Evolutionary conservation across 2,888 invertebrate species (phyloP).

Genomic region (Cyclophora albipunctata): DNA sequence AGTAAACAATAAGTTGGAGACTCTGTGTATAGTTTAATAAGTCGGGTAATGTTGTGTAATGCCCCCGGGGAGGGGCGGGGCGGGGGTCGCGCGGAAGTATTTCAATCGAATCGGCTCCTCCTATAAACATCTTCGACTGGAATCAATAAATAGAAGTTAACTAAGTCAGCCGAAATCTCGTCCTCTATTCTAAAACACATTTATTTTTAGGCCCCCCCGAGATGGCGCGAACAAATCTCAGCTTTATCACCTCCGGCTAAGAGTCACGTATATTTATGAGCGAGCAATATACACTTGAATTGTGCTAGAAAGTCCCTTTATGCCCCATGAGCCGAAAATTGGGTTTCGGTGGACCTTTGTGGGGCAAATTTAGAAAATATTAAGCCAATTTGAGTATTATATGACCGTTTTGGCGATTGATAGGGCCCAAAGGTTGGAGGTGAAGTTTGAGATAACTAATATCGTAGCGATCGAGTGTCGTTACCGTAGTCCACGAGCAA

Average conservation of each 20-base stretch:
- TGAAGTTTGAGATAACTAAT: not conserved
- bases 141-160: conserved; percentile 26
- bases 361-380: conserved; percentile 24
- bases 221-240: not conserved
- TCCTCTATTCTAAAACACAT: conserved; percentile 14
- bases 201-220: not conserved
- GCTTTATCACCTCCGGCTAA: conserved; percentile 2
- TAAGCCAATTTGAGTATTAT: conserved; percentile 23
- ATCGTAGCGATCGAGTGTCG: not conserved
- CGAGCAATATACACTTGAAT: not conserved
- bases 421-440: conserved; percentile 10
- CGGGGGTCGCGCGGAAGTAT: conserved; percentile 6
- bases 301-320: conserved; percentile 12
- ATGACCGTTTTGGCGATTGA: conserved; percentile 17
- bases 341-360: conserved; percentile 22
- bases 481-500: not conserved
- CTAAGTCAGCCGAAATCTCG: conserved; percentile 21
- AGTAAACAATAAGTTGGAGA: no score
- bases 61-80: not conserved
- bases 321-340: conserved; percentile 24
- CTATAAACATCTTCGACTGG: conserved; percentile 21
- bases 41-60: no score
- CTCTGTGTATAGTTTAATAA: not conserved
- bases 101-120: conserved; percentile 17
- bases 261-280: conserved; percentile 1